Evolutionary conservation across 2,113 vertebrate species (phyloP).

Genomic region (Rhipidura dahli): DNA sequence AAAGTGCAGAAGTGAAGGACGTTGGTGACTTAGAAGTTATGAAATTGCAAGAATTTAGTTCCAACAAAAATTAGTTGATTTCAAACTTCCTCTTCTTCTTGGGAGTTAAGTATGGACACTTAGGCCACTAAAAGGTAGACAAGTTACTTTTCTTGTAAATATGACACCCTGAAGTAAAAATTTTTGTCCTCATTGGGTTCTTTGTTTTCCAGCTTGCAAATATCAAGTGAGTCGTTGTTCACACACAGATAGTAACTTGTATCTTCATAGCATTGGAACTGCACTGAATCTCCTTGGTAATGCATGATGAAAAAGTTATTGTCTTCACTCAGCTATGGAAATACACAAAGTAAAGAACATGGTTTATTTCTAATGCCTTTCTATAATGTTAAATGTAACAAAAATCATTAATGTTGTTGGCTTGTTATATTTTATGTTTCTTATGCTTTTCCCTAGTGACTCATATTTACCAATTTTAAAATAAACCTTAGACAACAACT

Average conservation of each 20-base stretch:
- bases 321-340: slow-evolving; percentile 44
- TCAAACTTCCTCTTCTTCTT: background rate
- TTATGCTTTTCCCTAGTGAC: background rate
- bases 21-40: background rate
- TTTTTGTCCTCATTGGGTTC: background rate
- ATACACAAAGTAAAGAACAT: background rate
- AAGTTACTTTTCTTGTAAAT: background rate
- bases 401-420: background rate
- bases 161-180: slow-evolving; percentile 53
- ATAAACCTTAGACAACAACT: background rate
- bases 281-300: slow-evolving; percentile 48
- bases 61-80: background rate
- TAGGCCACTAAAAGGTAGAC: background rate
- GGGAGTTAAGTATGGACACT: background rate
- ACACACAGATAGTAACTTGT: slow-evolving; percentile 37
- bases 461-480: background rate
- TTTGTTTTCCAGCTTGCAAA: slow-evolving; percentile 14
- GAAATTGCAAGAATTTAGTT: background rate
- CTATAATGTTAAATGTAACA: background rate
- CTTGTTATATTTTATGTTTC: background rate
- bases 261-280: slow-evolving; percentile 51
- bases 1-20: background rate
- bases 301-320: slow-evolving; percentile 65
- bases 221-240: slow-evolving; percentile 29
- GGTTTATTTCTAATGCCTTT: background rate